Base-by-base conservation (phyloP, 2,113 vertebrate genomes). In the Procavia capensis region DNA sequence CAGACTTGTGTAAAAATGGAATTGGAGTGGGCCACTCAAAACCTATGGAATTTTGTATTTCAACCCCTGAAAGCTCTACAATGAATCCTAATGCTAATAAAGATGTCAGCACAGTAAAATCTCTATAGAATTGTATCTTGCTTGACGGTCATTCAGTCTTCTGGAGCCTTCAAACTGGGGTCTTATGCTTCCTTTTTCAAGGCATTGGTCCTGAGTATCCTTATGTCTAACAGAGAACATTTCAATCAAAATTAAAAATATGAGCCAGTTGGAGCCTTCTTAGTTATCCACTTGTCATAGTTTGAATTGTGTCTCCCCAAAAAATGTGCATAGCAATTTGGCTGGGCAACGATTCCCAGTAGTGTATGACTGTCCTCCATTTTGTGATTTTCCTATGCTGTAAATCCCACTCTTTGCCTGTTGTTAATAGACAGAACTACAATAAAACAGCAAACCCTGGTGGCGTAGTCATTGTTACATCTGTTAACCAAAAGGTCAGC, bases 221-320 rank as follows among this genome's bases (percentile, higher is more conserved):
- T 24, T 39, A 39, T 24, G 87, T 88, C n/a, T 54, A 24, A 57
- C 57, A 83, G 68, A 72, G 80, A 59, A 14, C 5, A 80, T 85
- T 80, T 85, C 39, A 90, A 93, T 90, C 50, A 57, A 24, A 88
- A 57, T 39, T 76, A 70, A 93, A 36, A 79, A 47, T 88, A 22
- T 27, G 6, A 57, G 50, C 66, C 59, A 34, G 22, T 78, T 63
- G 36, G 50, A 50, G 68, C 10, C 34, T 72, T 63, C 47, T 54
- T 95, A 41, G 72, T 57, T 57, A 70, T 57, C 19, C 14, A 34
- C 78, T 17, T 57, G 50, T 61, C n/a, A n/a, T n/a, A n/a, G n/a
- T n/a, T n/a, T n/a, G n/a, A n/a, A n/a, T n/a, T n/a, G n/a, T n/a
- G n/a, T n/a, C n/a, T n/a, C n/a, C n/a, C n/a, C n/a, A n/a, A n/a